Evolutionary conservation across 2,888 invertebrate species (phyloP).

Genomic region (Polyommatus iphigenia): DNA sequence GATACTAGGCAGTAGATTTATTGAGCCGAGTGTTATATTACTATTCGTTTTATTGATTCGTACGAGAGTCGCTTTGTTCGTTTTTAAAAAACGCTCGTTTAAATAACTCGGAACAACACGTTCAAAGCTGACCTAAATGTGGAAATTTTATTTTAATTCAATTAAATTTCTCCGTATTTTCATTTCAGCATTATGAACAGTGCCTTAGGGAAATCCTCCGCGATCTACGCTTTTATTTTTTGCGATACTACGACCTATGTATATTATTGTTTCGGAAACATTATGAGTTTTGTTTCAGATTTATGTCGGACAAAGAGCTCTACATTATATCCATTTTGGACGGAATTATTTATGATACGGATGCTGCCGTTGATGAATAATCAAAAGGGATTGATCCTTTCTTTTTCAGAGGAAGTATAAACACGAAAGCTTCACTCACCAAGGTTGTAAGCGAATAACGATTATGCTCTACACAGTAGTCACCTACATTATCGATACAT

Average conservation of each 20-base stretch:
- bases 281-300: constrained; percentile 18
- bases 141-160: constrained; percentile 22
- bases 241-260: background rate
- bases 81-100: background rate
- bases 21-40: constrained; percentile 52
- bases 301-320: background rate
- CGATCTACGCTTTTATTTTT: constrained; percentile 21
- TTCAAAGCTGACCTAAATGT: constrained; percentile 4
- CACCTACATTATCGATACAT: background rate
- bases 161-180: constrained; percentile 19
- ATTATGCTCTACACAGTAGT: background rate
- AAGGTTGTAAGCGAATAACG: background rate
- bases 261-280: constrained; percentile 12
- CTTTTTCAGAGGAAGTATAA: background rate
- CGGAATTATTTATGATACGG: constrained; percentile 3
- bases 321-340: constrained; percentile 3
- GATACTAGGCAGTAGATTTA: constrained; percentile 71
- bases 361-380: background rate
- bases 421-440: background rate
- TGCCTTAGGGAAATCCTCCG: constrained; percentile 14
- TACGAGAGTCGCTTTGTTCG: constrained; percentile 15
- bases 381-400: background rate
- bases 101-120: background rate
- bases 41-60: constrained; percentile 39
- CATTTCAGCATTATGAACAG: constrained; percentile 25